A percentile compares a stretch with the other conserved stretches of the same genome.
These are phyloP conservation scores for Hecatera dysodea DNA, from an alignment of 2,888 invertebrate species.

Conservation along the genomic window DNA sequence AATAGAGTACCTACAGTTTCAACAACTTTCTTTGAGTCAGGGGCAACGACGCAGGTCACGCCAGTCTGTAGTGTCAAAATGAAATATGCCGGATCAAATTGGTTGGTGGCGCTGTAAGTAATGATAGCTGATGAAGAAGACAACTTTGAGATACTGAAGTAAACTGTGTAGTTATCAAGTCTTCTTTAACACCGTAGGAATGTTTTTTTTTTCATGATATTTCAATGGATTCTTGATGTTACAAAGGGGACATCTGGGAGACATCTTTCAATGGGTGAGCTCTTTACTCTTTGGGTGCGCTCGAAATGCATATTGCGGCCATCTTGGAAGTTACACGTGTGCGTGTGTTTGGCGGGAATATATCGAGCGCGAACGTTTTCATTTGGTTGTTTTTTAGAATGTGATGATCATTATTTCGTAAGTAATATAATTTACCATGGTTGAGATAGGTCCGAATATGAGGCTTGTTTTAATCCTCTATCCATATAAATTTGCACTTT, in stretches of 20 bases:
- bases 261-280: too few relatives aligned
- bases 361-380: too few relatives aligned
- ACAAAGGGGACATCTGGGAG: too few relatives aligned
- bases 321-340: not conserved
- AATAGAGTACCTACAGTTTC: constrained; percentile 2
- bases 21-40: not conserved
- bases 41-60: too few relatives aligned
- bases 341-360: too few relatives aligned
- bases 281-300: too few relatives aligned
- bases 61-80: not conserved
- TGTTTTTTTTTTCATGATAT: not conserved
- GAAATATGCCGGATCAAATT: not conserved
- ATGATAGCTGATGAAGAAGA: not conserved
- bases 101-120: not conserved
- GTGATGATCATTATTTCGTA: not conserved
- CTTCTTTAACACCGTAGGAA: not conserved
- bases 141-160: not conserved
- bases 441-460: not conserved
- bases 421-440: not conserved
- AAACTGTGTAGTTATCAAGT: not conserved
- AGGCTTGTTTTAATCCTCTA: too few relatives aligned
- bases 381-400: too few relatives aligned
- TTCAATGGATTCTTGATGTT: not conserved
- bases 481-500: too few relatives aligned
- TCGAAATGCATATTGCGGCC: too few relatives aligned